phyloP scores from a whole-genome alignment of 1,140 invertebrate species.

The Carposina sasakii region DNA sequence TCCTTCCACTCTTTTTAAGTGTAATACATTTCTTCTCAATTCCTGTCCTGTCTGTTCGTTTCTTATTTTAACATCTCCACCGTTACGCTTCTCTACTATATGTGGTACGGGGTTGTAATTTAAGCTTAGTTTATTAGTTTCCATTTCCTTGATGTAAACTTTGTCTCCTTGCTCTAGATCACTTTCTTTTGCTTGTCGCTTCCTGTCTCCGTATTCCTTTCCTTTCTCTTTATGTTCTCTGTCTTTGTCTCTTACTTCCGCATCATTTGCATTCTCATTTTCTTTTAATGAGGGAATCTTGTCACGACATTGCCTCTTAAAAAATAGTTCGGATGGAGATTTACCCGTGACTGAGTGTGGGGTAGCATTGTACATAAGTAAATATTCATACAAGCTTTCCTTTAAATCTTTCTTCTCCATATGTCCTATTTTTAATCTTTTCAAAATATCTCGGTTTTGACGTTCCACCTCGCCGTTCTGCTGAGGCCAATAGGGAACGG shows the following conservation, averaged over 20 bases:
- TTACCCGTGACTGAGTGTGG: conserved; percentile 32
- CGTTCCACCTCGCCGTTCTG: conserved; percentile 38
- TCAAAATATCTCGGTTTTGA: conserved; percentile 32
- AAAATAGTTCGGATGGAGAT: conserved; percentile 39
- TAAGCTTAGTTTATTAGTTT: not conserved
- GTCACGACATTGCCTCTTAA: conserved; percentile 28
- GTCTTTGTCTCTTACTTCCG: not conserved
- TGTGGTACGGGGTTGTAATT: not conserved
- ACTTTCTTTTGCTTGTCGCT: not conserved
- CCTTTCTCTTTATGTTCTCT: conserved; percentile 6
- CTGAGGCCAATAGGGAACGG: conserved; percentile 30
- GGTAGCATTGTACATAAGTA: conserved; percentile 35
- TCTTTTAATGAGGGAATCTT: conserved; percentile 3
- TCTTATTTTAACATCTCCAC: not conserved
- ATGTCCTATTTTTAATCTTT: conserved; percentile 23
- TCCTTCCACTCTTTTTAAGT: conserved; percentile 1
- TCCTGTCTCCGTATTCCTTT: conserved; percentile 4
- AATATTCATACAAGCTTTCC: conserved; percentile 23
- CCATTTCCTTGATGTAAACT: too few relatives aligned
- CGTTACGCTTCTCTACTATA: not conserved
- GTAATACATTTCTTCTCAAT: not conserved
- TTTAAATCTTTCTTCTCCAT: conserved; percentile 18
- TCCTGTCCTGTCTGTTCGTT: not conserved
- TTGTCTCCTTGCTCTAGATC: conserved; percentile 21
- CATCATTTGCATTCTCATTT: not conserved